Conservation (phyloP, 2,888 invertebrate species). For the Meteorus cinctellus region DNA sequence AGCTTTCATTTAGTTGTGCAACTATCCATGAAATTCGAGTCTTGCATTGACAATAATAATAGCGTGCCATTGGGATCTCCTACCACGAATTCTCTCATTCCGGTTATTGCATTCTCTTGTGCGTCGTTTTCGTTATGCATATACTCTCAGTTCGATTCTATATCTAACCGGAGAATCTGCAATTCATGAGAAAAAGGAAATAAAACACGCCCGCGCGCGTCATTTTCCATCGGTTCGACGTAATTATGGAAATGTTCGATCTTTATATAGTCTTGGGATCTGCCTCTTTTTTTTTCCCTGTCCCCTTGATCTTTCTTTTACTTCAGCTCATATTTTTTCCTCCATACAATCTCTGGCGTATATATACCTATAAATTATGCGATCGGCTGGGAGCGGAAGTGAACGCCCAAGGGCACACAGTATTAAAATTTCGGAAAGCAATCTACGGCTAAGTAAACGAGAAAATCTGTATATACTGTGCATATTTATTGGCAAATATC, state of each 20-base stretch:
- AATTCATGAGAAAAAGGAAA: slow-evolving; percentile 50
- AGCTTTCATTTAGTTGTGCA: slow-evolving; percentile 9
- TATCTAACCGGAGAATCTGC: slow-evolving; percentile 44
- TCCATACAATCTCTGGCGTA: slow-evolving; percentile 14
- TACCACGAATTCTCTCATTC: background rate
- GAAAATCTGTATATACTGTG: slow-evolving; percentile 14
- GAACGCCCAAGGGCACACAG: slow-evolving; percentile 9
- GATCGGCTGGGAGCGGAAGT: slow-evolving; percentile 10
- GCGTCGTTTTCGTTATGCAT: slow-evolving; percentile 21
- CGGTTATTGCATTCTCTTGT: slow-evolving; percentile 20
- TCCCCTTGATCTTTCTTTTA: background rate
- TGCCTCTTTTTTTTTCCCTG: slow-evolving; percentile 26
- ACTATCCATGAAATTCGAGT: slow-evolving; percentile 19
- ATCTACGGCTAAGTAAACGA: slow-evolving; percentile 17
- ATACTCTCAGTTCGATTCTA: slow-evolving; percentile 46
- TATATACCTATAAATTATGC: slow-evolving; percentile 22
- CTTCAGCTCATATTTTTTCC: background rate
- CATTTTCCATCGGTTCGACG: slow-evolving; percentile 45
- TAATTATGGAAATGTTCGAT: slow-evolving; percentile 51
- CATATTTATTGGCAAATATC: slow-evolving; percentile 1
- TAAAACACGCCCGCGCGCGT: slow-evolving; percentile 38
- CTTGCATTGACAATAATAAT: slow-evolving; percentile 32
- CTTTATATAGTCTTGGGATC: slow-evolving; percentile 36
- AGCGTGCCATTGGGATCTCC: background rate
- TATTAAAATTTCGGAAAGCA: slow-evolving; percentile 24